These are phyloP conservation scores for Caenorhabditis sp. DNA, from an alignment of 2,888 invertebrate species.

Conservation along the genomic window DNA sequence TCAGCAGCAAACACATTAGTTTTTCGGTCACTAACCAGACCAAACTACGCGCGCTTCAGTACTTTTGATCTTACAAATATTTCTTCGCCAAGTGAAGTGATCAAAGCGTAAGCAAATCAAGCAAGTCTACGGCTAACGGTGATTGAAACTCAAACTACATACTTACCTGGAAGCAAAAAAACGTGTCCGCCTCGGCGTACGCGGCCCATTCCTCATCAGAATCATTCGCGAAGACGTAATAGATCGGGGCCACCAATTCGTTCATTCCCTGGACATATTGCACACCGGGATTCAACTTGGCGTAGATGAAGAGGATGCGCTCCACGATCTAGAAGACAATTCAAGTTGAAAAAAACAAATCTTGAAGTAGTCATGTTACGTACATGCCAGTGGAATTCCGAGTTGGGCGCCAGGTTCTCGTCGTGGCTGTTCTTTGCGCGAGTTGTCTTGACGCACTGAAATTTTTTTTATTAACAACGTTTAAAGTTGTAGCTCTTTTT, in stretches of 20 bases:
- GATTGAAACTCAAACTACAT: neutral
- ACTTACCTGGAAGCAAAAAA: constrained; percentile 93
- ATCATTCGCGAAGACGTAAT: constrained; percentile 96
- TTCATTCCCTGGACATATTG: constrained; percentile 96
- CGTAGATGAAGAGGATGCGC: constrained; percentile 96
- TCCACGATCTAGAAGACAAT: constrained; percentile 87
- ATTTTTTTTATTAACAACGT: too few relatives aligned
- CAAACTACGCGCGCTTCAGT: neutral
- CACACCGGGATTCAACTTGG: constrained; percentile 97
- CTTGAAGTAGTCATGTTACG: too few relatives aligned
- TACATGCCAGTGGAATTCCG: constrained; percentile 61
- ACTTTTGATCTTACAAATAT: neutral
- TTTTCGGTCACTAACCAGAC: neutral
- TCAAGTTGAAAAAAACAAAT: too few relatives aligned
- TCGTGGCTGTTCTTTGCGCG: constrained; percentile 29
- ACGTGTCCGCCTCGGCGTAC: constrained; percentile 96
- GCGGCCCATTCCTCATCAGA: constrained; percentile 90
- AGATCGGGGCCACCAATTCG: constrained; percentile 98
- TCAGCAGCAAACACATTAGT: too few relatives aligned
- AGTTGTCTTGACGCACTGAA: constrained; percentile 59
- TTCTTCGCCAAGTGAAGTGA: neutral
- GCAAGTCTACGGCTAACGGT: too few relatives aligned
- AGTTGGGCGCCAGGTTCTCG: constrained; percentile 42
- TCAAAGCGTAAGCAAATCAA: neutral
- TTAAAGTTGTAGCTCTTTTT: too few relatives aligned